These are phyloP conservation scores for Orchestes rusci DNA, from an alignment of 2,888 invertebrate species.

Conservation along the genomic window DNA sequence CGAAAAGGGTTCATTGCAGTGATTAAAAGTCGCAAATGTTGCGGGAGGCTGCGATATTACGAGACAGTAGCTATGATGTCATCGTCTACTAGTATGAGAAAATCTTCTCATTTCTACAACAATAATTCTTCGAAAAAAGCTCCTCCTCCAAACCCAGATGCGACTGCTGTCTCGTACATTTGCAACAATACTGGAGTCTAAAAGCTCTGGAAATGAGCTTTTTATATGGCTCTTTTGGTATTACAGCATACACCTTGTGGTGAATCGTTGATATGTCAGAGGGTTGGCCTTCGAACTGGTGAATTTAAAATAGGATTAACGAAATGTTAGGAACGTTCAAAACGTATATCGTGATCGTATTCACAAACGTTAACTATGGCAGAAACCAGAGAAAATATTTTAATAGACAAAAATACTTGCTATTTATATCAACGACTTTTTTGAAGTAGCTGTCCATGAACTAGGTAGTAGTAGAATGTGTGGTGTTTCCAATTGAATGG, in stretches of 20 bases:
- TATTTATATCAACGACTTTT: neutral
- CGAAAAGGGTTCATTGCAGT: constrained; percentile 84
- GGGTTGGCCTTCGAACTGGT: neutral
- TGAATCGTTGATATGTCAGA: too few relatives aligned
- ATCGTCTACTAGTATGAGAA: constrained; percentile 76
- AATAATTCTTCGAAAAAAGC: constrained; percentile 48
- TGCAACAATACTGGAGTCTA: constrained; percentile 72
- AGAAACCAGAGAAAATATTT: constrained; percentile 21
- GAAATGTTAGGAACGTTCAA: constrained; percentile 5
- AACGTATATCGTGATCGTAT: constrained; percentile 17
- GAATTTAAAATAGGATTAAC: constrained; percentile 1
- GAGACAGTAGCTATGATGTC: constrained; percentile 81
- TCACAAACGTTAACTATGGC: constrained; percentile 16
- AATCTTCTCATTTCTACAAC: constrained; percentile 79
- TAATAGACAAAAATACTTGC: constrained; percentile 5
- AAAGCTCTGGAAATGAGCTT: constrained; percentile 35
- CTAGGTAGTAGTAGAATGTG: too few relatives aligned
- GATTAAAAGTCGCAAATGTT: constrained; percentile 64
- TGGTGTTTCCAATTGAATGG: too few relatives aligned
- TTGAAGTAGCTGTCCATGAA: too few relatives aligned
- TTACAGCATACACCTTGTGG: too few relatives aligned
- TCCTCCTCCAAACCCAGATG: constrained; percentile 40
- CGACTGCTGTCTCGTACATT: constrained; percentile 46
- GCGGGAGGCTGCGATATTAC: constrained; percentile 51
- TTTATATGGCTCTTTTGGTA: too few relatives aligned